Evolutionary conservation across 1,140 invertebrate genomes (phyloP), one percentile per base, ranked within the genome.

Genomic region (Trichonephila inaurata): DNA sequence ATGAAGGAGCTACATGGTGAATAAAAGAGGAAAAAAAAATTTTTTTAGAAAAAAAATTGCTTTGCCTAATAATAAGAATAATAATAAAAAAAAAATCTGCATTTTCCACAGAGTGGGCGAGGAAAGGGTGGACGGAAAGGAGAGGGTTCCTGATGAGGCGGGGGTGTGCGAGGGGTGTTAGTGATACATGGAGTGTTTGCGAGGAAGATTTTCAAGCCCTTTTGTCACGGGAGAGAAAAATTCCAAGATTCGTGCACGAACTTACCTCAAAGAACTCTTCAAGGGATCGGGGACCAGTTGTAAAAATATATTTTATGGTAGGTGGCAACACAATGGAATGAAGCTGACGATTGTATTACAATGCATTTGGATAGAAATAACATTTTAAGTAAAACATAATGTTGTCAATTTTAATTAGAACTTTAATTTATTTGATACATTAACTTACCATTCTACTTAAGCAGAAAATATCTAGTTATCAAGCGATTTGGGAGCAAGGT

Each of bases 211-310:
- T 81, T 51, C 58, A 40, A n/a, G 82, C 64, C 33, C 14, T 66
- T 92, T 92, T 92, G 91, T 92, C 91, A 92, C 62, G 83, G 60
- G 33, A 60, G 58, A 44, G 87, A 89, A 69, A 89, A 69, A 69
- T 69, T 51, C 62, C 40, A 14, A 85, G 33, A 28, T 77, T 28
- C 69, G 28, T 33, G 69, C 69, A 77, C 28, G 69, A 24, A 77
- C 28, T 10, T 77, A 51, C 24, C 69, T 28, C 16, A 77, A 77
- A 77, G 69, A 72, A 77, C 18, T 16, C 28, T 77, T 77, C 19
- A 28, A 69, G 69, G 69, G 69, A 14, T 77, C 28, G 51, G 69
- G 28, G 69, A 33, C 69, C 69, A 33, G 28, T 28, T 33, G 69
- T 2, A 69, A 14, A 12, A 69, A 12, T 24, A 69, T 69, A 24